Evolutionary conservation across 1,140 invertebrate species (phyloP), one percentile per base, ranked within the genome.

Genomic region (Drosophila seguyi): DNA sequence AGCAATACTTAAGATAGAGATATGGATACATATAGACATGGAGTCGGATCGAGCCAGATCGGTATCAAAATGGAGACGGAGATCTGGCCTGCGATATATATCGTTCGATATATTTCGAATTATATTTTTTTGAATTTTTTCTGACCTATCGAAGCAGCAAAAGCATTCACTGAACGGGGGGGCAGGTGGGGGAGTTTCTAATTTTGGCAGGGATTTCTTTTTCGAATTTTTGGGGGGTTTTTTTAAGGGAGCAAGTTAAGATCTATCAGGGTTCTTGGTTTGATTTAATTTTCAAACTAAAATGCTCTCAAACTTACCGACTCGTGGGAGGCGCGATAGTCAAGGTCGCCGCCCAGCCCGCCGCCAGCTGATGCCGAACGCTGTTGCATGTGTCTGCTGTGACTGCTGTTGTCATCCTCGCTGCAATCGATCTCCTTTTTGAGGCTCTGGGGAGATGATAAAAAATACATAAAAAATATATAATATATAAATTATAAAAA

Each of bases 351-450:
- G 68, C 95, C 95, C 78, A 96, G 95, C 93, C 96, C 94, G 93
- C 96, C 96, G 84, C 95, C 96, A 83, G 87, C 91, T 80, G 94
- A 94, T 92, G 95, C 95, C 90, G 96, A 88, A 80, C 84, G 91
- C 66, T 80, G 91, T 87, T 90, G 90, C 87, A 92, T 91, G 81
- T 92, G 90, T 80, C 91, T 87, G 56, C 91, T 92, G 81, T 88
- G 85, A 71, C 84, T 92, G 77, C 91, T 96, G 66, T 97, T 96
- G 82, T 97, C 96, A 77, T 94, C 94, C 78, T 94, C 94, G 84
- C 95, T 94, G 92, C 96, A 97, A 91, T 97, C 96, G 78, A 96
- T 95, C 95, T 97, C 97, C 94, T 97, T 97, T 92, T 97, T 97
- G 83, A 97, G 93, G 44, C 96, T 97, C 97, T 97, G 94, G 45